Evolutionary conservation across 2,113 vertebrate species (phyloP), one percentile per base, ranked within the genome.

Genomic region (Neogale vison): DNA sequence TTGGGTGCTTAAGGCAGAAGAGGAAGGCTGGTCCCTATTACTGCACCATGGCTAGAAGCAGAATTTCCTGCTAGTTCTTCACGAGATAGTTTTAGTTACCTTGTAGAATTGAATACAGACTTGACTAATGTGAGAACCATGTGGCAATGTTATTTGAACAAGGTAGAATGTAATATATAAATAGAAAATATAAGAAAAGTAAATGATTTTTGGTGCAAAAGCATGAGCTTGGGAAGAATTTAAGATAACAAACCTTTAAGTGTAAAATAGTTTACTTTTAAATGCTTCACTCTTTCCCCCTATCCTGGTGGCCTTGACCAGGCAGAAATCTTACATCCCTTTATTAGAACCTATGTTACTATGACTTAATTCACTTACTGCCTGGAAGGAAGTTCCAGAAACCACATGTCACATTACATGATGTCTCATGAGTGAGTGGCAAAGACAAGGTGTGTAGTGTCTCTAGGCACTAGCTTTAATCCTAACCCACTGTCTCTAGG

Each of bases 171-270:
- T 63, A 47, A 34, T 65, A 91, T 4, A 42, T 13, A 86, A 65
- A 55, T 61, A 95, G 63, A 88, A 97, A 80, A 85, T 69, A 93
- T 85, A 61, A 80, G 69, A 92, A 93, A 94, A 95, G 65, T 24
- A 88, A 88, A 29, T 2, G 20, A 82, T 42, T 87, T 91, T 76
- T n/a, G n/a, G 61, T 67, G 55, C 12, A 65, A 89, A 93, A 88
- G 2, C 47, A 72, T 59, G 55, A 63, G 13, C 7, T 72, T 93
- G 26, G 34, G 36, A 82, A 92, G 80, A 88, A 86, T 80, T 59
- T 90, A 87, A 83, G 84, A 45, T 21, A 65, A 50, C 8, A 86
- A 71, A 39, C 59, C 36, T 91, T 0, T 93, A 80, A 84, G 15
- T 79, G 67, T 88, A 31, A 82, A 57, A 55, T 6, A 6, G 8